Evolutionary conservation across 2,888 invertebrate species (phyloP), one percentile per base, ranked within the genome.

Genomic region (Hypercompe scribonia): DNA sequence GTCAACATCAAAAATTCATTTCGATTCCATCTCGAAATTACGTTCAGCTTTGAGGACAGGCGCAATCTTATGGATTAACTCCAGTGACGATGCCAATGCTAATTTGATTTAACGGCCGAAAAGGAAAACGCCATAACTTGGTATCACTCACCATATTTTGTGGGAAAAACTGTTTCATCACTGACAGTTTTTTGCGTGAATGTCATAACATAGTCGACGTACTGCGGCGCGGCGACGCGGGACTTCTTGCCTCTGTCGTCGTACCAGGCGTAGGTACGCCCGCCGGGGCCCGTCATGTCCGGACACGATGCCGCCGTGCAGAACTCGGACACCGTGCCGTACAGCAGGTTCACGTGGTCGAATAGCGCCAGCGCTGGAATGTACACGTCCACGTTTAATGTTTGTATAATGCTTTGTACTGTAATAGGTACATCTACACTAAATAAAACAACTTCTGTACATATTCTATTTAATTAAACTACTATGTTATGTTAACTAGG

Each of bases 231-330:
- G 84, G 99, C 98, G 90, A 99, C 98, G 95, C 99, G 98, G 85
- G 98, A 98, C 96, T 99, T 99, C 96, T 99, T 99, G 87, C 99
- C 99, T 96, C 99, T 99, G 95, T 99, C 99, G 96, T 99, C 99
- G 96, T 98, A 98, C 99, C 99, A 99, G 90, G 98, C 97, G 97
- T 99, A 99, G 92, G 98, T 97, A 96, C 99, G 99, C 91, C 98
- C 98, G 93, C 98, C 98, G 80, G 99, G 99, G 89, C 99, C 99
- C 89, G 98, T 97, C 99, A 99, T 99, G 95, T 99, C 99, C 83
- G 99, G 98, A 96, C 99, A 99, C 89, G 97, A 97, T 84, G 98
- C 98, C 94, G 98, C 97, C 90, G 99, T 99, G 97, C 99, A 99
- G 97, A 99, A 99, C 97, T 99, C 99, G 89, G 99, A 99, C 96